Conservation (phyloP, 64 coral and sea anemone genomes). For the Acropora yongei region DNA sequence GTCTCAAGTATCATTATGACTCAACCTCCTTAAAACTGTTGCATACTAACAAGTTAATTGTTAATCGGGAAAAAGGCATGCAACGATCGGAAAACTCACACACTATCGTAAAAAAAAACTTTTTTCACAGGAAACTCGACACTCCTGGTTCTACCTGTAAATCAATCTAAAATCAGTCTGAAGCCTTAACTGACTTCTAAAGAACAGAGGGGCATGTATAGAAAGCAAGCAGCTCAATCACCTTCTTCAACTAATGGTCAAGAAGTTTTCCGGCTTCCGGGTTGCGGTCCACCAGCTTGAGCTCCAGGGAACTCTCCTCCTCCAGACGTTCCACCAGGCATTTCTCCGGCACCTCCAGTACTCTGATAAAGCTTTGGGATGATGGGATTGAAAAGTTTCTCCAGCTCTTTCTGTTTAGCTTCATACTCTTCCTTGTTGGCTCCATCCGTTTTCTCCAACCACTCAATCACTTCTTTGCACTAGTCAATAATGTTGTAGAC, state of each 20-base stretch:
- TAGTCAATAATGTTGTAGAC: constrained; percentile 56
- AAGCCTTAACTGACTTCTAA: too few species aligned
- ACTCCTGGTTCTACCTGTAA: too few species aligned
- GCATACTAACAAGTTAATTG: too few species aligned
- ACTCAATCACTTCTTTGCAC: constrained; percentile 60
- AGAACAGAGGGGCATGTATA: too few species aligned
- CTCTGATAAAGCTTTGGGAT: constrained; percentile 70
- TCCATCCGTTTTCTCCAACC: constrained; percentile 21
- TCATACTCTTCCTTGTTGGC: constrained; percentile 57
- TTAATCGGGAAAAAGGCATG: too few species aligned
- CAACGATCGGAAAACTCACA: too few species aligned
- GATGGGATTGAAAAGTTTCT: constrained; percentile 57
- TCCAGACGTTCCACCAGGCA: not conserved
- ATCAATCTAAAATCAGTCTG: too few species aligned
- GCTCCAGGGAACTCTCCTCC: constrained; percentile 42
- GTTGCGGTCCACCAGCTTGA: not conserved
- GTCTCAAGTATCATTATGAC: too few species aligned
- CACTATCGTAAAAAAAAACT: too few species aligned
- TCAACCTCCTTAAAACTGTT: too few species aligned
- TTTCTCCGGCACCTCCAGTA: constrained; percentile 30
- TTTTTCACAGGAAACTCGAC: too few species aligned
- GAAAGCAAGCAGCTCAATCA: constrained; percentile 12
- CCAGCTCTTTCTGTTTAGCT: constrained; percentile 47
- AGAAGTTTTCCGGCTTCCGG: constrained; percentile 16
- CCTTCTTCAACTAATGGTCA: constrained; percentile 82